Evolutionary conservation across 2,113 vertebrate genomes (phyloP), one percentile per base, ranked within the genome.

Genomic region (Puffinus mauretanicus): DNA sequence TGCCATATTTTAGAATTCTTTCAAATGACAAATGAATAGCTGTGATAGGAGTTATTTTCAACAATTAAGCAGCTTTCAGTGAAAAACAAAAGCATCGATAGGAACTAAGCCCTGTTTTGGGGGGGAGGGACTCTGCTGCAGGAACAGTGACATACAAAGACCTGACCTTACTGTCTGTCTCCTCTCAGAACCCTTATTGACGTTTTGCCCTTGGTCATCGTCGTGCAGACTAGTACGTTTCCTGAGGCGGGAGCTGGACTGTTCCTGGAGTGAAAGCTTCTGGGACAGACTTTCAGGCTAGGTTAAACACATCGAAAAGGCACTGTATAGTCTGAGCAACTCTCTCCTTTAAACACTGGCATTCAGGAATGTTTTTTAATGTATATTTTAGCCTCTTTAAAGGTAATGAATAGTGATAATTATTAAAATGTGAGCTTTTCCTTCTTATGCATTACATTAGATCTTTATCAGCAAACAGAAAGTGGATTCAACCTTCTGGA

Each of bases 41-140:
- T 90, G 92, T 90, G 90, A 54, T 89, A 89, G 70, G 81, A 94
- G 86, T 82, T 89, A 65, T 54, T 96, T 92, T 92, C 25, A 46
- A 58, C 83, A 91, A 57, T 75, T 85, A 76, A 90, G 61, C 65
- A 58, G 30, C 83, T 93, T 85, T 82, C 66, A 46, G 54, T 29
- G 57, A n/a, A 82, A 75, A 82, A 36, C 65, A 92, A 79, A 97
- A 83, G 57, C 65, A 34, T 75, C 19, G 11, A 5, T 26, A 64
- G 80, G 70, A 91, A 11, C 36, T 70, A 20, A 69, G 66, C 7
- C 7, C 2, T 46, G 17, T 24, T 51, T 44, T 24, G 18, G 27
- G 40, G 61, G 10, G 93, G 46, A 60, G 44, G n/a, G 30, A 0
- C 61, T 60, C 32, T 69, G 73, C 65, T 82, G 24, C 62, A 52